These are phyloP conservation scores for Tetramorium simillimum DNA, from an alignment of 1,140 invertebrate genomes.

Conservation along the genomic window DNA sequence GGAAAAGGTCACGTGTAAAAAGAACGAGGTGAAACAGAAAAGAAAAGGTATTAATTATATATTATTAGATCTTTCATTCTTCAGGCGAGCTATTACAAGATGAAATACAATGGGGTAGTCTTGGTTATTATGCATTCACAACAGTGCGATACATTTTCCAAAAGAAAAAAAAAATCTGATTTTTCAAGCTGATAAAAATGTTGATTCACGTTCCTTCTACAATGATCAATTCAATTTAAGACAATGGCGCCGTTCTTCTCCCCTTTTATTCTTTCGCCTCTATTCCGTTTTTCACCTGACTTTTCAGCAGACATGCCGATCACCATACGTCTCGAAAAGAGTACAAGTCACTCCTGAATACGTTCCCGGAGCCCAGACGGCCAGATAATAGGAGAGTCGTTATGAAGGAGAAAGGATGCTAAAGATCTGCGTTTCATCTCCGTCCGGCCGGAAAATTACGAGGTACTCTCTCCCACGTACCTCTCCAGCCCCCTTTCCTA, in stretches of 20 bases:
- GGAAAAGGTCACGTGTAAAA: background rate
- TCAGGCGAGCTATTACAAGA: background rate
- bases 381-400: constrained; percentile 30
- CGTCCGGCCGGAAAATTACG: constrained; percentile 58
- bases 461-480: background rate
- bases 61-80: background rate
- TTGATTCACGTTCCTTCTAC: background rate
- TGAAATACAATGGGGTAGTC: background rate
- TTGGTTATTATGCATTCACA: background rate
- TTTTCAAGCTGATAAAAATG: background rate
- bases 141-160: background rate
- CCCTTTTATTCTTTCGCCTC: background rate
- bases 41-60: background rate
- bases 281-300: background rate
- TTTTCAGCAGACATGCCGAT: constrained; percentile 22
- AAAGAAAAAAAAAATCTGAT: background rate
- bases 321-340: constrained; percentile 45
- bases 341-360: constrained; percentile 59
- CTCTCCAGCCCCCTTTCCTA: constrained; percentile 27
- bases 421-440: constrained; percentile 59
- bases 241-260: background rate
- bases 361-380: constrained; percentile 22
- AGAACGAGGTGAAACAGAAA: background rate
- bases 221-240: constrained; percentile 25
- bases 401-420: constrained; percentile 32